Evolutionary conservation across 2,113 vertebrate genomes (phyloP).

Genomic region (Narcine bancroftii): DNA sequence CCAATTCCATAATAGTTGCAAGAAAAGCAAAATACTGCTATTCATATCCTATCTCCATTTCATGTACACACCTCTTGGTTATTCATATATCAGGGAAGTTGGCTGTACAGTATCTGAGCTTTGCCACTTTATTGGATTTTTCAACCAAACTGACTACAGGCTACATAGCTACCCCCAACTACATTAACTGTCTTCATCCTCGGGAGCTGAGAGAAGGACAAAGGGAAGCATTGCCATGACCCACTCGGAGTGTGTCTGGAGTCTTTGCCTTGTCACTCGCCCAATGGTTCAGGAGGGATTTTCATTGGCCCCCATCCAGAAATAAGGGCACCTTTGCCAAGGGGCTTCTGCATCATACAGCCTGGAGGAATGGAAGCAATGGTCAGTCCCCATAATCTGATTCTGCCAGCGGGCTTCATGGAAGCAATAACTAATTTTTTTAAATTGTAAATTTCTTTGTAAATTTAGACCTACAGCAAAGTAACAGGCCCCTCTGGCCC

Average conservation of each 20-base stretch:
- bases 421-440: no score
- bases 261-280: background rate
- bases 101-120: background rate
- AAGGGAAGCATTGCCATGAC: background rate
- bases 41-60: background rate
- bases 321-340: no score
- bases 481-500: no score
- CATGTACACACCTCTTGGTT: background rate
- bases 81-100: background rate
- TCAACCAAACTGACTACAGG: background rate
- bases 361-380: background rate
- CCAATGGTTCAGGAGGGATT: background rate
- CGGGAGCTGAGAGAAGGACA: background rate
- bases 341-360: background rate
- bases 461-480: no score
- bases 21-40: background rate
- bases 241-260: background rate
- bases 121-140: background rate
- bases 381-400: background rate
- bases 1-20: background rate
- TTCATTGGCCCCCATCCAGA: background rate
- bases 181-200: background rate
- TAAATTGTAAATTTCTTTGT: no score
- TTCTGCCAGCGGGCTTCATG: background rate
- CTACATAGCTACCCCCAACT: background rate